Conservation (phyloP, 1,140 invertebrate genomes). For the Scaptomyza hsui region DNA sequence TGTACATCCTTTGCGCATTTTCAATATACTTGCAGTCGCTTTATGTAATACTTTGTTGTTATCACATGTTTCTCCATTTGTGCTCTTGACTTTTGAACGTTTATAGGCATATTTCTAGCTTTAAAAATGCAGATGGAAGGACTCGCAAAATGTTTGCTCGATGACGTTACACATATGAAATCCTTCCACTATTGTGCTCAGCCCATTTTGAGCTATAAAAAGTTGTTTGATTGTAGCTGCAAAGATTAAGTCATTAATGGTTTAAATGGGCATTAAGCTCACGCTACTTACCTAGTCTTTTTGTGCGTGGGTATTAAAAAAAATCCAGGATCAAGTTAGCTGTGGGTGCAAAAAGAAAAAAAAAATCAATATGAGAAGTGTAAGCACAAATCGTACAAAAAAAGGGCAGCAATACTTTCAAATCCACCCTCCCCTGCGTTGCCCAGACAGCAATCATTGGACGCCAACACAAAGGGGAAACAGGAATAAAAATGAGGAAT, state of each 20-base stretch:
- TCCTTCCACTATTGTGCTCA: neutral
- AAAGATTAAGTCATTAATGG: slow-evolving; percentile 1
- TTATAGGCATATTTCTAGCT: neutral
- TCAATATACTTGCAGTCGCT: neutral
- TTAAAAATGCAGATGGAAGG: neutral
- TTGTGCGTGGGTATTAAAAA: slow-evolving; percentile 12
- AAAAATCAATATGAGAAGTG: slow-evolving; percentile 45
- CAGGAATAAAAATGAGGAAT: slow-evolving; percentile 1
- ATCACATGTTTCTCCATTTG: slow-evolving; percentile 16
- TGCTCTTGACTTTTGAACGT: slow-evolving; percentile 1
- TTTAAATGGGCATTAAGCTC: slow-evolving; percentile 7
- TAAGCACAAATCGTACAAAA: slow-evolving; percentile 25
- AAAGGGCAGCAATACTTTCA: slow-evolving; percentile 23
- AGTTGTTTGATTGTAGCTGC: slow-evolving; percentile 6
- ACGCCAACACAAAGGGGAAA: slow-evolving; percentile 33
- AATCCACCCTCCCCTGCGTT: slow-evolving; percentile 41
- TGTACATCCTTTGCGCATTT: neutral
- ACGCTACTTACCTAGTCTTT: slow-evolving; percentile 27
- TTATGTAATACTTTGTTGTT: slow-evolving; percentile 8
- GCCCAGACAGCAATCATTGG: slow-evolving; percentile 32
- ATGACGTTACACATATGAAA: neutral
- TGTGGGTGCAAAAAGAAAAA: slow-evolving; percentile 9
- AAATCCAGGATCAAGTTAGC: slow-evolving; percentile 23
- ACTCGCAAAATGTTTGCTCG: neutral
- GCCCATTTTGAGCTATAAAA: slow-evolving; percentile 10